Evolutionary conservation across 2,888 invertebrate genomes (phyloP), one percentile per base, ranked within the genome.

Genomic region (Cyrtodaria siliqua): DNA sequence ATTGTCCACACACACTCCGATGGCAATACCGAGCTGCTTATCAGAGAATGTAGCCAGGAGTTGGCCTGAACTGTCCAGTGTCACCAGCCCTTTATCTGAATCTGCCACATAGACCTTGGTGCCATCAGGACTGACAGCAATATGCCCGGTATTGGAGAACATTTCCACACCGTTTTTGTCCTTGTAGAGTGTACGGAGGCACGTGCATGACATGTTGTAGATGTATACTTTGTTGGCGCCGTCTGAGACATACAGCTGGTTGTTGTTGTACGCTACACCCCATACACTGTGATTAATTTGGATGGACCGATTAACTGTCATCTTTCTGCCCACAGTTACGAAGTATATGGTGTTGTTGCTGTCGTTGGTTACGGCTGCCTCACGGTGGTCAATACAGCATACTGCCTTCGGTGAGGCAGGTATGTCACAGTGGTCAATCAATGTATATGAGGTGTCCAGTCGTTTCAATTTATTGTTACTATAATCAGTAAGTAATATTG

Each of bases 391-490:
- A 33, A 12, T 33, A 33, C 33, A 33, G 12, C 33, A 33, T 33
- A 33, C 33, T 33, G 33, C 33, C 12, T 33, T 33, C 12, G 33
- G 33, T 33, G 4, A 8, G 33, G 4, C 12, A 24, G 40, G 42
- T 20, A 63, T 29, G 20, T 16, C 44, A 27, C 63, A 63, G 42
- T 42, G 44, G n/a, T 38, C 44, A 26, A 38, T 53, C 2, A 63
- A 27, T 40, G 42, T 44, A n/a, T 9, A 44, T 0, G 9, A 8
- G 16, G 44, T 44, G 27, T 63, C 50, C 23, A 40, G 16, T 14
- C 63, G 44, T 29, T 63, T 63, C 9, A 63, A 42, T n/a, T 63
- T 63, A 12, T 27, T 63, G 29, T 63, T 63, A 2, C 29, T 27
- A 0, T 16, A 2, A 53, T 63, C 63, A 23, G 42, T 38, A 4